Base-by-base conservation (phyloP, 2,888 invertebrate species). In the Sympetrum striolatum region DNA sequence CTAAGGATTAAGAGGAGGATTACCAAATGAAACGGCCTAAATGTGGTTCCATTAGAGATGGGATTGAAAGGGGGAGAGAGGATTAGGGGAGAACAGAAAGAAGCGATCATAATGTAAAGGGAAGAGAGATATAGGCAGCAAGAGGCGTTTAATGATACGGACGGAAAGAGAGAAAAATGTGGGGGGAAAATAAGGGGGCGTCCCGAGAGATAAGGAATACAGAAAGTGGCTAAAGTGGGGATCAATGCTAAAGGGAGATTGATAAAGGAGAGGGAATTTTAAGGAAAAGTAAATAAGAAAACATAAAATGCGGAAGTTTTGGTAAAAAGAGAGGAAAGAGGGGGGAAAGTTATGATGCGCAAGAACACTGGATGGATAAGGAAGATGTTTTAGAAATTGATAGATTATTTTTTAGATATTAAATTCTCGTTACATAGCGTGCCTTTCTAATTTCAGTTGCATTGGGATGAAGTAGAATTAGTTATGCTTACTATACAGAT, bases 1-100 rank as follows among this genome's bases (percentile, higher is more conserved):
- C 60, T n/a, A 86, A 86, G 86, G 86, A 86, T 86, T 86, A 86
- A 60, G 37, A 86, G 15, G 86, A 86, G 86, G 86, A 86, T 86
- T 86, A 86, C 53, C 86, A 37, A 35, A 86, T 86, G 60, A 12
- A 31, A 37, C 37, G 60, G 37, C n/a, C 86, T 64, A 58, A 86
- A 86, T 86, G 86, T n/a, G 60, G 60, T n/a, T 60, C 86, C 86
- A 86, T 86, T 86, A 86, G 60, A 86, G 25, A 31, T 73, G 22
- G 25, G 73, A 53, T 53, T 53, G 53, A 73, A 25, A 73, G 31
- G 73, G 86, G 86, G 53, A 82, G 82, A 58, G 14, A 35, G 80
- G 37, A 58, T 86, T 86, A 60, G 35, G 82, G 60, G 39, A 37
- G 86, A 73, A 22, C 18, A 86, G 37, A 60, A 86, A 86, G 60